Percentiles rank a stretch among this genome's conserved stretches.
Evolutionary conservation across 2,797 vertebrate genomes (phyloP).

Genomic region (Glyptemys insculpta): DNA sequence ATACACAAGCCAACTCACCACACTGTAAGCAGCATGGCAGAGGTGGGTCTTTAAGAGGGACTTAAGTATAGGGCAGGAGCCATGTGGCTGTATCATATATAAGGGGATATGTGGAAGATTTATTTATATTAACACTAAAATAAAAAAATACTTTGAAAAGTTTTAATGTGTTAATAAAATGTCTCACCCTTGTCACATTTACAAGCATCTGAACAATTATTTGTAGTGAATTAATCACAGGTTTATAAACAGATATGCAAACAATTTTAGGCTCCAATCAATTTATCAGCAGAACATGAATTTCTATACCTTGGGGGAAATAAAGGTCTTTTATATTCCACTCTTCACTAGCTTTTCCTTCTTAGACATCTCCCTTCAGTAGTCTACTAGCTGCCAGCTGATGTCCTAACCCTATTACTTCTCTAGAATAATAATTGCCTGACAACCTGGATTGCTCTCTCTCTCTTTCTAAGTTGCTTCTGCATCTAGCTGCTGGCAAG

Average conservation of each 20-base stretch:
- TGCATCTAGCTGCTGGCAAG: conserved; percentile 37
- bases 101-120: neutral
- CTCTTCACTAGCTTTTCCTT: neutral
- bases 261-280: neutral
- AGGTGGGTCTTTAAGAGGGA: neutral
- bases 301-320: neutral
- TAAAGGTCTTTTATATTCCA: neutral
- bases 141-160: neutral
- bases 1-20: neutral
- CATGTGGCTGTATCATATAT: accelerated
- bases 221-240: neutral
- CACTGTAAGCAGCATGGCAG: neutral
- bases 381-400: neutral
- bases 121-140: neutral
- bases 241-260: neutral
- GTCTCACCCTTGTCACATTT: accelerated
- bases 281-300: neutral
- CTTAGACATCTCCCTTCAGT: neutral
- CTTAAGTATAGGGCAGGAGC: neutral
- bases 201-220: neutral
- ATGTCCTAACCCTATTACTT: neutral
- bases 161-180: neutral
- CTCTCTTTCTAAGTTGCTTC: conserved; percentile 29
- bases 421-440: conserved; percentile 30
- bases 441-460: neutral